phyloP scores from a whole-genome alignment of 2,113 vertebrate species.

The Lethenteron camtschaticum region DNA sequence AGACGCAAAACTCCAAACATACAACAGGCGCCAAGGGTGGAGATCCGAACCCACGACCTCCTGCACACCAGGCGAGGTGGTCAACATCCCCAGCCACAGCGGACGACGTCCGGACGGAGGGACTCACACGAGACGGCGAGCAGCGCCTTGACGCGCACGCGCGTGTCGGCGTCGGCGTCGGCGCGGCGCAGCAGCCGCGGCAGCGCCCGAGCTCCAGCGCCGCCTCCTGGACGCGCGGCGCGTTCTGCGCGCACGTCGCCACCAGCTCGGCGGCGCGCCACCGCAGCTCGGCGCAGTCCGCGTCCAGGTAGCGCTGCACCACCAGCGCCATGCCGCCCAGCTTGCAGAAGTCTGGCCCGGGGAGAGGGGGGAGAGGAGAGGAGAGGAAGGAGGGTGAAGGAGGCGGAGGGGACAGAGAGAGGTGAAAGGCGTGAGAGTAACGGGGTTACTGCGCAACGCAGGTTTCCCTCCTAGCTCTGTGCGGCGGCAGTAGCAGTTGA shows the following conservation, averaged over 20 bases:
- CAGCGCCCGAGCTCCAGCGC: constrained; percentile 31
- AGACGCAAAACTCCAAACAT: too few relatives aligned
- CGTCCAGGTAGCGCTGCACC: constrained; percentile 32
- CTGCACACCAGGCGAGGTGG: too few relatives aligned
- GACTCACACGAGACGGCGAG: constrained; percentile 67
- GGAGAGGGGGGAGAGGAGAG: not conserved
- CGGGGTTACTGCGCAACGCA: not conserved
- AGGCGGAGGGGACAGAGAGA: not conserved
- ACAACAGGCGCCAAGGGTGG: too few relatives aligned
- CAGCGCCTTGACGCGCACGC: constrained; percentile 50
- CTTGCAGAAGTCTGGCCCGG: constrained; percentile 46
- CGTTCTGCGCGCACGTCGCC: constrained; percentile 55
- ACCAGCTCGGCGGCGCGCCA: constrained; percentile 53
- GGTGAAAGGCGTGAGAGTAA: not conserved
- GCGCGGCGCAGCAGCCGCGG: constrained; percentile 40
- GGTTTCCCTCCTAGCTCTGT: too few relatives aligned
- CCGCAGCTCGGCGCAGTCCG: constrained; percentile 30
- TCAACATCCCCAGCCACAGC: too few relatives aligned
- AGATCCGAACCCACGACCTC: too few relatives aligned
- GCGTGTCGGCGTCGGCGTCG: constrained; percentile 33
- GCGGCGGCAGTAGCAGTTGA: too few relatives aligned
- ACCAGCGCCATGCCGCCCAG: constrained; percentile 51
- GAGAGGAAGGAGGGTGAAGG: not conserved
- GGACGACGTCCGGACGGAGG: not conserved
- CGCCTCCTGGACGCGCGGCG: constrained; percentile 48